phyloP scores from a whole-genome alignment of 2,113 vertebrate species.

The Perognathus longimembris region DNA sequence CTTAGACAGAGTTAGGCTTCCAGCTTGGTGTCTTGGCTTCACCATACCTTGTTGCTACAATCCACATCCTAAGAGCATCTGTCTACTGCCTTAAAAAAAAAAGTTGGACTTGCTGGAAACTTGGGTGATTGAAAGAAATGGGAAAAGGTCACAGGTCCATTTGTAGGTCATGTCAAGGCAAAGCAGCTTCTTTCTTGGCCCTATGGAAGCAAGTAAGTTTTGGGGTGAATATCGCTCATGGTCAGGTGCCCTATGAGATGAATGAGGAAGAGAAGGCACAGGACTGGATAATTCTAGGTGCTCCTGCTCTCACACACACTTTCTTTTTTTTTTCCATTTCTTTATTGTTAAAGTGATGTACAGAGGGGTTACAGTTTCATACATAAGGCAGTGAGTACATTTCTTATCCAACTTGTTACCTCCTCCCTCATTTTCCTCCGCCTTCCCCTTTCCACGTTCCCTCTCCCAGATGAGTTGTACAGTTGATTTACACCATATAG shows the following conservation, averaged over 20 bases:
- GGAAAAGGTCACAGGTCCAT: neutral
- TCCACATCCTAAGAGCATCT: neutral
- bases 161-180: neutral
- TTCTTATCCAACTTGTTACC: too few species aligned
- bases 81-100: neutral
- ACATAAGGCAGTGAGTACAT: too few species aligned
- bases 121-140: neutral
- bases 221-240: neutral
- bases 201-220: neutral
- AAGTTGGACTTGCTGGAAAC: neutral
- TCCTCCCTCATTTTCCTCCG: too few species aligned
- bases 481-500: too few species aligned
- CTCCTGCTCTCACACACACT: neutral
- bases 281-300: neutral
- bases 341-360: too few species aligned
- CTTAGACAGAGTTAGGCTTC: constrained; percentile 42
- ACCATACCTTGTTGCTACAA: neutral
- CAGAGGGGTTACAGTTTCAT: too few species aligned
- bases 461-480: too few species aligned
- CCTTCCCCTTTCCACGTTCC: too few species aligned
- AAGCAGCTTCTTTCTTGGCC: neutral
- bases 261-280: neutral
- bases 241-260: neutral
- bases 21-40: constrained; percentile 4
- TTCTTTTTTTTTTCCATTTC: too few species aligned